Evolutionary conservation across 2,888 invertebrate species (phyloP).

Genomic region (Allygus modestus): DNA sequence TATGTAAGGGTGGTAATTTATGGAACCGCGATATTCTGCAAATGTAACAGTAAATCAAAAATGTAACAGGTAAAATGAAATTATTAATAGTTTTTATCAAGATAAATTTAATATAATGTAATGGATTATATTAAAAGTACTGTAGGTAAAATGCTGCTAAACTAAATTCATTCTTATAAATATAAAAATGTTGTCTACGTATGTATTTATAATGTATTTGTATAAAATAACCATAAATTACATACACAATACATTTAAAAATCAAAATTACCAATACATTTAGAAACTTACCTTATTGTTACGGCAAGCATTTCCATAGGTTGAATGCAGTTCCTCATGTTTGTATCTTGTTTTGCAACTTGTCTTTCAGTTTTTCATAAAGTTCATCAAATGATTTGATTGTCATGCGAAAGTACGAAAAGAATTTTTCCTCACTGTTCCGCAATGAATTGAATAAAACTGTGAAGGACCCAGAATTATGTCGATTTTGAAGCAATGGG

Average conservation of each 20-base stretch:
- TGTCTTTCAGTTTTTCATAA: conserved; percentile 57
- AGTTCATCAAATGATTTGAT: conserved; percentile 66
- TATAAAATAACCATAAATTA: no score
- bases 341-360: conserved; percentile 63
- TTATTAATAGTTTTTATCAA: no score
- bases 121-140: no score
- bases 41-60: background rate
- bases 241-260: no score
- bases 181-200: no score
- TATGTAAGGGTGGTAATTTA: background rate
- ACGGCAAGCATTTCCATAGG: conserved; percentile 65
- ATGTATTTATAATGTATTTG: no score
- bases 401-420: no score
- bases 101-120: no score
- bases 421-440: no score
- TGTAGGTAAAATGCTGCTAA: no score
- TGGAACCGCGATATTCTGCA: background rate
- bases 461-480: conserved; percentile 25
- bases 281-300: conserved; percentile 64
- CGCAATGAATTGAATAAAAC: conserved; percentile 36
- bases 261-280: background rate
- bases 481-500: conserved; percentile 13
- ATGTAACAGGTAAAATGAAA: no score
- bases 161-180: no score
- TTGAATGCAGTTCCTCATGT: conserved; percentile 65